Percentiles rank a stretch among this genome's conserved stretches.
phyloP scores from a whole-genome alignment of 2,888 invertebrate genomes.

The Bhutanitis thaidina region DNA sequence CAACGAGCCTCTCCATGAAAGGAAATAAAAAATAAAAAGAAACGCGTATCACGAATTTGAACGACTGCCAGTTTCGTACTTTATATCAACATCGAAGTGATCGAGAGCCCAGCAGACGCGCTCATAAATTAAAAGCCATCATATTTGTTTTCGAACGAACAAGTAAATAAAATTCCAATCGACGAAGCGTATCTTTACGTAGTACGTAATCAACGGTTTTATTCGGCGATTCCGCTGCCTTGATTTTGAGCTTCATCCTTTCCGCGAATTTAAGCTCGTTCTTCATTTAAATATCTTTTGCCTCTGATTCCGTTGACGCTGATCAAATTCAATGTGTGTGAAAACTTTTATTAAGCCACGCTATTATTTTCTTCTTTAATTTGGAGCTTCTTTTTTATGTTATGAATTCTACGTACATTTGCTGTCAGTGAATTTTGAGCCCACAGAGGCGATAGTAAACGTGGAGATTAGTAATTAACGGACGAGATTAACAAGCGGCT shows the following conservation, averaged over 20 bases:
- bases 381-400: conserved; percentile 3
- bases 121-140: conserved; percentile 74
- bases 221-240: conserved; percentile 65
- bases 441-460: conserved; percentile 47
- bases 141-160: conserved; percentile 69
- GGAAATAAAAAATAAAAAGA: conserved; percentile 39
- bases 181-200: conserved; percentile 66
- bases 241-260: conserved; percentile 55
- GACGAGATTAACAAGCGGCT: conserved; percentile 72
- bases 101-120: conserved; percentile 45
- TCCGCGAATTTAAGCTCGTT: conserved; percentile 45
- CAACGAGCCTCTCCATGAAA: conserved; percentile 46
- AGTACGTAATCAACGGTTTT: conserved; percentile 72
- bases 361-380: conserved; percentile 21
- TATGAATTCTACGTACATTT: not conserved
- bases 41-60: conserved; percentile 53
- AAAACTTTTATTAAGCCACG: conserved; percentile 34
- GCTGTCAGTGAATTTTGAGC: conserved; percentile 34
- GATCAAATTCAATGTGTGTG: conserved; percentile 54
- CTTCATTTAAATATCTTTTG: conserved; percentile 61
- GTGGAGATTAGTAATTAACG: conserved; percentile 72
- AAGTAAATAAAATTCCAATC: conserved; percentile 70
- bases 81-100: conserved; percentile 38
- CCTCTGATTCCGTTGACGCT: conserved; percentile 48
- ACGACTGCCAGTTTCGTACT: conserved; percentile 39